Evolutionary conservation across 2,797 vertebrate species (phyloP).

Genomic region (Leptatherina wallacei): DNA sequence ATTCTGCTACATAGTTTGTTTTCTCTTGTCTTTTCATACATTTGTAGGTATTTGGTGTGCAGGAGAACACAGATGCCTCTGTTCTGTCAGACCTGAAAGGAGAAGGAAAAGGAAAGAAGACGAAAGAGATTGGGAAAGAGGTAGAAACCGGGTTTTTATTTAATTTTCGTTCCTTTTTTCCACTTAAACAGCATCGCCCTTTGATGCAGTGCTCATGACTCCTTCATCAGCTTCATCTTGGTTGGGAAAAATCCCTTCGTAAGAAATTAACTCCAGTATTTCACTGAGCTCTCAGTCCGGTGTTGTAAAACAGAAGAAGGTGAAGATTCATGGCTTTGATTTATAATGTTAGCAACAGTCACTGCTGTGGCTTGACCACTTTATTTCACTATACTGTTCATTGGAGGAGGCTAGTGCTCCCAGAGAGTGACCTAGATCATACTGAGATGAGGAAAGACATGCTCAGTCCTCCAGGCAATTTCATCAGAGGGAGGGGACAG

Average conservation of each 20-base stretch:
- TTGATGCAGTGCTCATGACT: neutral
- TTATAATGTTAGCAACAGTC: constrained; percentile 59
- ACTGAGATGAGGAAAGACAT: constrained; percentile 60
- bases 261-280: neutral
- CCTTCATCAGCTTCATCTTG: neutral
- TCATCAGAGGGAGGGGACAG: constrained; percentile 27
- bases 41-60: constrained; percentile 93
- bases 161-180: neutral
- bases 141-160: constrained; percentile 39
- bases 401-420: constrained; percentile 61
- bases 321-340: constrained; percentile 23
- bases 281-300: neutral
- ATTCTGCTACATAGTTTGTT: neutral
- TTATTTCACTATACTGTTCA: constrained; percentile 45
- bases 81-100: constrained; percentile 84
- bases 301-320: constrained; percentile 20
- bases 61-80: constrained; percentile 87
- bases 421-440: constrained; percentile 79
- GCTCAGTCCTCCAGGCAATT: constrained; percentile 65
- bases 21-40: constrained; percentile 23
- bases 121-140: constrained; percentile 67
- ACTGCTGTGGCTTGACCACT: constrained; percentile 46
- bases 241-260: neutral
- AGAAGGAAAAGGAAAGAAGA: constrained; percentile 86
- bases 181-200: neutral